Percentiles rank a stretch among this genome's conserved stretches.
phyloP scores from a whole-genome alignment of 2,797 vertebrate species.

The Clarias fuscus region DNA sequence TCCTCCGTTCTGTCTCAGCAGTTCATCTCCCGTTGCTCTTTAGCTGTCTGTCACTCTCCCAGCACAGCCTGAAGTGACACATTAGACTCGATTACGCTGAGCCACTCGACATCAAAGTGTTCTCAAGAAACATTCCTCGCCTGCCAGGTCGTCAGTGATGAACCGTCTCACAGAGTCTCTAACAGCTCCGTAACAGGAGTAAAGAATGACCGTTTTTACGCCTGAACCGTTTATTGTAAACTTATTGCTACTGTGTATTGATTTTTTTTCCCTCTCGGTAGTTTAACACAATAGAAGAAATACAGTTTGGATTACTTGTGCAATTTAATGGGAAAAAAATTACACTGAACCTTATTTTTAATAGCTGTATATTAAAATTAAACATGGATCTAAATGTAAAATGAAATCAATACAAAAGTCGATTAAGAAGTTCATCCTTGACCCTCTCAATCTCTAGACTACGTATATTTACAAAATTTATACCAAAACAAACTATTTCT shows the following conservation, averaged over 20 bases:
- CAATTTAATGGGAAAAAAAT: background rate
- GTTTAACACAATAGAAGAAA: background rate
- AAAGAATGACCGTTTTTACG: background rate
- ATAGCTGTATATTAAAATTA: background rate
- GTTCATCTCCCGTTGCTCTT: slow-evolving; percentile 31
- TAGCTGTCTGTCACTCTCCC: slow-evolving; percentile 27
- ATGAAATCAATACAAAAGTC: background rate
- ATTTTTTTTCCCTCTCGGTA: background rate
- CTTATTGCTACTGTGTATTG: background rate
- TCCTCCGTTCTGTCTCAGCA: slow-evolving; percentile 31
- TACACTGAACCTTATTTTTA: background rate
- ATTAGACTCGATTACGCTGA: slow-evolving; percentile 39
- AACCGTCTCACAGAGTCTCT: background rate
- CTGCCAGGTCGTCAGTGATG: background rate
- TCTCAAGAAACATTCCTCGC: slow-evolving; percentile 17
- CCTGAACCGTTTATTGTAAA: background rate
- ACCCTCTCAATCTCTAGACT: background rate
- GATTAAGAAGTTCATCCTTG: background rate
- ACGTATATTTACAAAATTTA: background rate
- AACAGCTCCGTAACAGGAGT: background rate
- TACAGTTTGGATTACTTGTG: background rate
- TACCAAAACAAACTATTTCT: background rate
- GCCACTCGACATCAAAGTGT: slow-evolving; percentile 41
- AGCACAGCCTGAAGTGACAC: slow-evolving; percentile 33
- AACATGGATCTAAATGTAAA: background rate